Evolutionary conservation across 64 coral and sea anemone genomes (phyloP).

Genomic region (Montipora foliosa): DNA sequence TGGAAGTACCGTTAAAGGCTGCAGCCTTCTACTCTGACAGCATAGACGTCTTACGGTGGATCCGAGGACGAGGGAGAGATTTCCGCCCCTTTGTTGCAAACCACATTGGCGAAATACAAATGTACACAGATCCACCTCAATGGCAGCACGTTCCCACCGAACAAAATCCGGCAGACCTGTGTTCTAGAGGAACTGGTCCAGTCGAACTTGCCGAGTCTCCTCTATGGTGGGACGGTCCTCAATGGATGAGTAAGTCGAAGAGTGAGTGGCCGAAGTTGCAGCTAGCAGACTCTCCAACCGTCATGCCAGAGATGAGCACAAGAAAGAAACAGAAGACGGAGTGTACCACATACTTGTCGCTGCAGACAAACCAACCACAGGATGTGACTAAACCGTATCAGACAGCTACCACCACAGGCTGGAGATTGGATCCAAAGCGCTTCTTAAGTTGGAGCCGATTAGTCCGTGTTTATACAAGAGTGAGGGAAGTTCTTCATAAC

Average conservation of each 20-base stretch:
- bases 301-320: slow-evolving; percentile 46
- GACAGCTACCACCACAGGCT: not conserved
- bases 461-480: not conserved
- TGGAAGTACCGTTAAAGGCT: not conserved
- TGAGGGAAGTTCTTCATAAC: slow-evolving; percentile 3
- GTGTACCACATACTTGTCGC: not conserved
- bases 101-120: slow-evolving; percentile 64
- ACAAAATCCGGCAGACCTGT: slow-evolving; percentile 61
- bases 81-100: slow-evolving; percentile 66
- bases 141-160: slow-evolving; percentile 55
- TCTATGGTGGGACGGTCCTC: slow-evolving; percentile 60
- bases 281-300: not conserved
- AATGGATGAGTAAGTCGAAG: slow-evolving; percentile 46
- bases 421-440: slow-evolving; percentile 30
- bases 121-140: slow-evolving; percentile 55
- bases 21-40: slow-evolving; percentile 59
- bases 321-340: slow-evolving; percentile 22
- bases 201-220: slow-evolving; percentile 9
- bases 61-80: slow-evolving; percentile 40
- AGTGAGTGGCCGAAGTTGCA: slow-evolving; percentile 48
- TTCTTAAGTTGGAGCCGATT: slow-evolving; percentile 26
- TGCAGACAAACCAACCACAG: slow-evolving; percentile 24
- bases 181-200: slow-evolving; percentile 41
- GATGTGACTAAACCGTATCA: not conserved
- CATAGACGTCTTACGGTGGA: slow-evolving; percentile 64